Base-by-base conservation (phyloP, 64 coral and sea anemone species). In the Dendrophyllia cribrosa region DNA sequence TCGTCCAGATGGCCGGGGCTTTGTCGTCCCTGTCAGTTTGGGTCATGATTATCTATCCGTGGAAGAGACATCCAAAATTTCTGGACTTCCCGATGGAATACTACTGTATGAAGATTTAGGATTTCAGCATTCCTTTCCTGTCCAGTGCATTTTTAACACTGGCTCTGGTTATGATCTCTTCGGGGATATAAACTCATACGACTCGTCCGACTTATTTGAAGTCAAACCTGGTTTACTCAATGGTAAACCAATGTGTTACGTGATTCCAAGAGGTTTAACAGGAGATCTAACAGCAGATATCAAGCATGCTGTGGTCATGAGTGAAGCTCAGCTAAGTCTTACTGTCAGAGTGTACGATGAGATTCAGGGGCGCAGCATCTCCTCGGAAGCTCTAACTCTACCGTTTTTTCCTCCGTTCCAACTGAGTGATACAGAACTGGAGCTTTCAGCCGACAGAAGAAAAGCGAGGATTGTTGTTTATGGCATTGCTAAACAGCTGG, bases 351-450 rank as follows among this genome's bases (percentile, higher is more conserved):
- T 97, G 5, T 84, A 75, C 45, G 95, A 96, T 5, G 89, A 96
- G 68, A 78, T 89, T 22, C 88, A 93, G 60, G 88, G 82, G 23
- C 64, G 72, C 17, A 88, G 72, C 65, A 34, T 82, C 26, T 68
- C 87, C 20, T 96, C 95, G 17, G 91, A 91, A 64, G 44, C 82
- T 46, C 7, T 91, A 12, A 61, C 49, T 3, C 74, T 96, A 47
- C 91, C 81, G 19, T 96, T 96, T 87, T 65, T 96, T 19, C 91
- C 95, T 16, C 91, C 95, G 25, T 96, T 96, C 82, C 53, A 74
- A 25, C 47, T 96, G 9, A 94, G 91, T 75, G 61, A 67, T n/a
- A 58, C n/a, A 6, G 91, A 89, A 53, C 17, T 96, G 65, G 73
- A 90, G 6, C 81, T 96, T 59, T 82, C 87, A 44, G 74, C 84